Base-by-base conservation (phyloP, 2,888 invertebrate genomes). In the Therioaphis trifolii region DNA sequence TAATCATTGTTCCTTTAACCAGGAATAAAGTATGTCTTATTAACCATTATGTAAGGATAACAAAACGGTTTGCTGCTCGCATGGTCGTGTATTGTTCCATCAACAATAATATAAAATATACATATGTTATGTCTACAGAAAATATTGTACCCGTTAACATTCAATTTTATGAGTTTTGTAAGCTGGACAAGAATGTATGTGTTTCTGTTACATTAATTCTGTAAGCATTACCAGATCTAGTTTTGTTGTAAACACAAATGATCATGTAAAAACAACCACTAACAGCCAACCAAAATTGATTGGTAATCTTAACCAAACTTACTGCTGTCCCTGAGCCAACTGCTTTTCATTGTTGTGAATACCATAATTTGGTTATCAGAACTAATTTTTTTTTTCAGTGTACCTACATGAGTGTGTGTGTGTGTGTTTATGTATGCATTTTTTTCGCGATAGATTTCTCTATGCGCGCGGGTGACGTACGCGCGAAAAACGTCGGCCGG, bases 361-460 rank as follows among this genome's bases (percentile, higher is more conserved):
- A n/a, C n/a, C n/a, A n/a, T n/a, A n/a, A n/a, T n/a, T n/a, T n/a
- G n/a, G n/a, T n/a, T n/a, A n/a, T n/a, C n/a, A n/a, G n/a, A n/a
- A n/a, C n/a, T n/a, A n/a, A n/a, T n/a, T n/a, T n/a, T n/a, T n/a
- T n/a, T n/a, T n/a, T n/a, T n/a, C n/a, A n/a, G n/a, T n/a, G n/a
- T n/a, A n/a, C n/a, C n/a, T 35, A 35, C 35, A 7, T 35, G 35
- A 5, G 35, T 35, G 7, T 35, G 35, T 35, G 35, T 35, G 35
- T 35, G 35, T 35, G 35, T 35, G 7, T 35, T 3, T 35, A 7
- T 35, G 35, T 35, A 5, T 35, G 35, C 7, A 18, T 46, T 69
- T 69, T 71, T 49, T 46, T 11, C 71, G 27, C 27, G n/a, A 72
- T 52, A 72, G 72, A 52, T 72, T 72, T 72, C 72, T 49, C 72